Conservation (phyloP, 2,113 vertebrate species). For the Argyrosomus japonicus region DNA sequence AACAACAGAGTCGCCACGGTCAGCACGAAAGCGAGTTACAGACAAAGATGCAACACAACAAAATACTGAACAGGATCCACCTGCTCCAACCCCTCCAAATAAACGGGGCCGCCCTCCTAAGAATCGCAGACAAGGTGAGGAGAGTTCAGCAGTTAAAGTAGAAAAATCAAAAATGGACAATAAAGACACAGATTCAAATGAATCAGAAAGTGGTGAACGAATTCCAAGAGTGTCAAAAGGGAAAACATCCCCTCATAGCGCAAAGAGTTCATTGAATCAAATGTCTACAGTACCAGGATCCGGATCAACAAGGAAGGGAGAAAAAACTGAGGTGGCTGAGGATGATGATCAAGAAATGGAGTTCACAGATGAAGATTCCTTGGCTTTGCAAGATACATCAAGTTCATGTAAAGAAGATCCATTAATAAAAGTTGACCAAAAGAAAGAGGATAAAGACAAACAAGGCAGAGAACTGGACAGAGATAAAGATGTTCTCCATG, state of each 20-base stretch:
- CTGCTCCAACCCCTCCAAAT: conserved; percentile 75
- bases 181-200: conserved; percentile 89
- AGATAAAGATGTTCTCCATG: conserved; percentile 71
- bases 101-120: conserved; percentile 94
- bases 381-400: conserved; percentile 55
- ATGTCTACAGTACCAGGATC: conserved; percentile 61
- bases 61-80: conserved; percentile 79
- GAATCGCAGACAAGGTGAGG: conserved; percentile 88
- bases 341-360: conserved; percentile 75
- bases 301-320: conserved; percentile 86
- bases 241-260: conserved; percentile 75
- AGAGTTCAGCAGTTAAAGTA: conserved; percentile 82
- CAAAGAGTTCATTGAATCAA: conserved; percentile 83
- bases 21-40: conserved; percentile 88
- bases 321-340: conserved; percentile 84
- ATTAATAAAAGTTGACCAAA: conserved; percentile 73
- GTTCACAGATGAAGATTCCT: conserved; percentile 73
- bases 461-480: conserved; percentile 70
- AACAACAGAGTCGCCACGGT: conserved; percentile 85
- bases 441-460: conserved; percentile 79
- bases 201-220: conserved; percentile 84
- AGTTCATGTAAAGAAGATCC: conserved; percentile 67
- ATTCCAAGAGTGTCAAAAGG: conserved; percentile 82
- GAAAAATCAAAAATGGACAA: conserved; percentile 85
- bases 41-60: conserved; percentile 86